Evolutionary conservation across 2,113 vertebrate species (phyloP).

Genomic region (Oreochromis tanganicae): DNA sequence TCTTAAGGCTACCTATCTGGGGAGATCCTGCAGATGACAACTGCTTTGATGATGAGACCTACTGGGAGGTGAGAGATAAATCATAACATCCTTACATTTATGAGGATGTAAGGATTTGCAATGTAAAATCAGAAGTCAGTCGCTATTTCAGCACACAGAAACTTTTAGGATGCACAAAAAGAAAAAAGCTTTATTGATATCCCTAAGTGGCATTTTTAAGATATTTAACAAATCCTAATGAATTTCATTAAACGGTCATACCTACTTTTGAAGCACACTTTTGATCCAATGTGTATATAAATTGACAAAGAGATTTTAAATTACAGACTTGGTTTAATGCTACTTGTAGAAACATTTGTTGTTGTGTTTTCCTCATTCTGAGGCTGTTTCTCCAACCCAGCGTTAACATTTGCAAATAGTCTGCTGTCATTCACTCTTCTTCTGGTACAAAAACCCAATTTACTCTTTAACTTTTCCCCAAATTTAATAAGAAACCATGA

Average conservation of each 20-base stretch:
- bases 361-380: neutral
- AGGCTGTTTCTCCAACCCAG: neutral
- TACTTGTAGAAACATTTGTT: neutral
- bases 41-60: slow-evolving; percentile 87
- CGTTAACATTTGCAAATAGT: neutral
- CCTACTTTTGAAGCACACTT: neutral
- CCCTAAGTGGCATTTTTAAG: neutral
- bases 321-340: neutral
- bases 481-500: neutral
- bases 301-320: neutral
- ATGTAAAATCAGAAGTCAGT: neutral
- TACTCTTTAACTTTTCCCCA: neutral
- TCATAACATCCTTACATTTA: neutral
- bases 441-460: neutral
- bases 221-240: neutral
- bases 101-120: neutral
- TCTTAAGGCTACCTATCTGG: slow-evolving; percentile 90
- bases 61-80: slow-evolving; percentile 87
- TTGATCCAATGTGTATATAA: neutral
- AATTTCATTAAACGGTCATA: neutral
- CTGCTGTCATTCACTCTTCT: neutral
- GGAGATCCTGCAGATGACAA: slow-evolving; percentile 84
- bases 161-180: neutral
- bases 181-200: neutral
- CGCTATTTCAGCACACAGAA: neutral